phyloP scores from a whole-genome alignment of 2,888 invertebrate genomes.

The Zhengitettix transpicula region DNA sequence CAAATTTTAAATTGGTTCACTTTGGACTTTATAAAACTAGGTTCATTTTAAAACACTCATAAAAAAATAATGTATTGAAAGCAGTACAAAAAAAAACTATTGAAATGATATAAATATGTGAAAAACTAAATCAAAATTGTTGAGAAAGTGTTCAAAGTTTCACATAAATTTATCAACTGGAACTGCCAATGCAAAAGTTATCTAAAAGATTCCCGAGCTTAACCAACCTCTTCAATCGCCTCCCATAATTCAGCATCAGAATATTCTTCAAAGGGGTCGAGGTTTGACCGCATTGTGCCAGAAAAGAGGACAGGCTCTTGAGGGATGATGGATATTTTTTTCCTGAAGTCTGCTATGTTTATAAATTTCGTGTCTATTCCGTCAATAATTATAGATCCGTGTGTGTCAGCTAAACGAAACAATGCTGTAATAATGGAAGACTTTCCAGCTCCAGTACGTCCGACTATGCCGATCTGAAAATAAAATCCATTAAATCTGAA shows the following conservation, averaged over 20 bases:
- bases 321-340: constrained; percentile 45
- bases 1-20: too few species aligned
- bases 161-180: too few species aligned
- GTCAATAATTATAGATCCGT: constrained; percentile 53
- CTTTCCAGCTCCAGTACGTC: constrained; percentile 50
- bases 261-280: constrained; percentile 31
- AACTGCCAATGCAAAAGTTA: too few species aligned
- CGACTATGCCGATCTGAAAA: constrained; percentile 43
- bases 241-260: constrained; percentile 32
- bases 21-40: too few species aligned
- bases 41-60: too few species aligned
- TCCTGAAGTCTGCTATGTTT: constrained; percentile 38
- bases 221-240: constrained; percentile 28
- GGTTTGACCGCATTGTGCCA: constrained; percentile 34
- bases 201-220: too few species aligned
- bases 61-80: too few species aligned
- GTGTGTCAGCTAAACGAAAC: constrained; percentile 48
- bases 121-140: too few species aligned
- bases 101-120: too few species aligned
- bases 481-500: constrained; percentile 18
- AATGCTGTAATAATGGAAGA: constrained; percentile 51
- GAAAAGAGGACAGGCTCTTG: constrained; percentile 36
- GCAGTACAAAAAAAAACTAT: too few species aligned
- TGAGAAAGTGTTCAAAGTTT: too few species aligned
- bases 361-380: constrained; percentile 37